These are phyloP conservation scores for Eristalinus aeneus DNA, from an alignment of 2,888 invertebrate species.

Conservation along the genomic window DNA sequence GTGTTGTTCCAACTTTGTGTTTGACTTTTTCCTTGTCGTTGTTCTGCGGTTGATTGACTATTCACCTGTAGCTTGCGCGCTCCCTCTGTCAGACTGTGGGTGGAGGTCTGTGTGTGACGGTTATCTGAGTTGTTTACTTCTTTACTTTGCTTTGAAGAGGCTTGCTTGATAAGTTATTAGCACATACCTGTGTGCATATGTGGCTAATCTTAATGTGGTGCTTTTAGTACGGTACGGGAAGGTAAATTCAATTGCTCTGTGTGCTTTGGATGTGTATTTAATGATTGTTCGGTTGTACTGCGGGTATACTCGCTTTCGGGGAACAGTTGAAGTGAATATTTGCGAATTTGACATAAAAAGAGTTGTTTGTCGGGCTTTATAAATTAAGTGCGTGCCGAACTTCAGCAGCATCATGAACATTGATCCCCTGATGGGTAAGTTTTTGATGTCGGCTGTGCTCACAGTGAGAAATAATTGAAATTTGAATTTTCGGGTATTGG, in stretches of 20 bases:
- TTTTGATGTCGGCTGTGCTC: neutral
- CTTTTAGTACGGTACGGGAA: neutral
- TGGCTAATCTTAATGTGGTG: neutral
- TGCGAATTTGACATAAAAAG: neutral
- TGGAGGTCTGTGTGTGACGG: neutral
- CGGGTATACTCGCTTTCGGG: neutral
- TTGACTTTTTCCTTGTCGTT: slow-evolving; percentile 8
- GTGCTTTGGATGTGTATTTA: neutral
- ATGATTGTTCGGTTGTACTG: neutral
- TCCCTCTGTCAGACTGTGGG: neutral
- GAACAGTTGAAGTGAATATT: neutral
- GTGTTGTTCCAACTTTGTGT: neutral
- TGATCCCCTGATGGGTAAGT: neutral
- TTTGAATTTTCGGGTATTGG: neutral
- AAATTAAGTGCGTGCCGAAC: neutral
- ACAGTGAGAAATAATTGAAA: neutral
- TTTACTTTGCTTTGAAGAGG: neutral
- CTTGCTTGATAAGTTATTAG: neutral
- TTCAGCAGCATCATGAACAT: neutral
- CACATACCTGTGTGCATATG: neutral
- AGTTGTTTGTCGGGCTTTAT: neutral
- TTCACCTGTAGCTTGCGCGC: neutral
- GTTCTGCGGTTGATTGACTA: neutral
- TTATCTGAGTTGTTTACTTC: neutral
- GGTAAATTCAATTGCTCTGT: neutral